Evolutionary conservation across 92 coral and sea anemone genomes (phyloP).

Genomic region (Chrysogorgia sp.): DNA sequence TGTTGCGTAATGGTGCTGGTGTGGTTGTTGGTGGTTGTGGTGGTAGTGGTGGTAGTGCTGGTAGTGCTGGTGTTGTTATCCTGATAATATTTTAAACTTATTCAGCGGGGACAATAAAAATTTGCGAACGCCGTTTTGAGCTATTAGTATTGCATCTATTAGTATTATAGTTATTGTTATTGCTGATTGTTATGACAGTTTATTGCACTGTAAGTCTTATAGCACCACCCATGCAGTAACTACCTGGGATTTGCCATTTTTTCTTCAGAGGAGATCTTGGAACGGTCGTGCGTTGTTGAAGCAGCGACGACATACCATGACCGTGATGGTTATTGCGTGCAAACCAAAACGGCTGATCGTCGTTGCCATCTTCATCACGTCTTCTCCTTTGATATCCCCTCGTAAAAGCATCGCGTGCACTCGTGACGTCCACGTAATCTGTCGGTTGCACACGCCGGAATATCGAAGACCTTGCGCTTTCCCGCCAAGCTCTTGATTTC

Average conservation of each 20-base stretch:
- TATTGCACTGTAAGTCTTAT: too few relatives aligned
- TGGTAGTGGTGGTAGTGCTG: too few relatives aligned
- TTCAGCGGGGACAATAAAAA: too few relatives aligned
- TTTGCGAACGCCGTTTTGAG: too few relatives aligned
- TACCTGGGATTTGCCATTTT: slow-evolving; percentile 99
- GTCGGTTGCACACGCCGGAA: slow-evolving; percentile 3
- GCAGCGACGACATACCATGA: slow-evolving; percentile 59
- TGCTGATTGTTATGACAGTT: too few relatives aligned
- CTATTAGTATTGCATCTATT: too few relatives aligned
- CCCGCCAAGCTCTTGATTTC: not conserved
- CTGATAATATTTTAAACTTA: too few relatives aligned
- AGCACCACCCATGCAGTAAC: too few relatives aligned
- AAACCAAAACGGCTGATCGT: slow-evolving; percentile 91
- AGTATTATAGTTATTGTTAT: not conserved
- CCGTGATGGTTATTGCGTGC: slow-evolving; percentile 81
- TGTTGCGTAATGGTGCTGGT: too few relatives aligned
- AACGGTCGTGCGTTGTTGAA: slow-evolving; percentile 56
- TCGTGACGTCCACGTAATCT: slow-evolving; percentile 16
- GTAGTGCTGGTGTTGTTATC: too few relatives aligned
- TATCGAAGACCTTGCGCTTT: not conserved
- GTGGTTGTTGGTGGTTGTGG: too few relatives aligned
- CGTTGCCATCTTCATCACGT: slow-evolving; percentile 40
- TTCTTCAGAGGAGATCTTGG: slow-evolving; percentile 70
- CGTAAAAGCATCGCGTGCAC: not conserved
- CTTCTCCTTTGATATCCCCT: slow-evolving; percentile 30